A percentile compares a stretch with the other conserved stretches of the same genome.
These are phyloP conservation scores for Pseudococcus jackbeardsleyi DNA, from an alignment of 2,888 invertebrate species.

Conservation along the genomic window DNA sequence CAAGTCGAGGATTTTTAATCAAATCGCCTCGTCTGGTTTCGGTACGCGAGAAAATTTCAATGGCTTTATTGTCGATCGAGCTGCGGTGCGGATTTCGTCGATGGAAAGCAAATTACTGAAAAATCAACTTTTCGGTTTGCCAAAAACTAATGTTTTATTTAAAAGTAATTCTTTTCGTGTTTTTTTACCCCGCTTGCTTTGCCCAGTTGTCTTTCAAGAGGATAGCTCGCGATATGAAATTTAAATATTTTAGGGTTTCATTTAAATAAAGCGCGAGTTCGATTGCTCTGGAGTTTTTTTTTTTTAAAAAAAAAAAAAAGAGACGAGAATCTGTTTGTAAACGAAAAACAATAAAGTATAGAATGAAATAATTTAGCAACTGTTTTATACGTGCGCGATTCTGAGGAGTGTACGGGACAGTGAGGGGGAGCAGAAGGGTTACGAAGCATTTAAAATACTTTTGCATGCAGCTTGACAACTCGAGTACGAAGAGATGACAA, in stretches of 20 bases:
- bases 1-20: constrained; percentile 27
- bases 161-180: constrained; percentile 27
- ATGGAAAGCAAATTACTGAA: not conserved
- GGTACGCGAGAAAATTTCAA: not conserved
- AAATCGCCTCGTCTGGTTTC: not conserved
- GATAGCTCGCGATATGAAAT: constrained; percentile 1
- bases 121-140: not conserved
- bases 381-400: not conserved
- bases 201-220: not conserved
- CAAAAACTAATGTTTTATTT: constrained; percentile 5
- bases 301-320: not conserved
- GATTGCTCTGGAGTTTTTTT: not conserved
- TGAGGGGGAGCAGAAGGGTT: not conserved
- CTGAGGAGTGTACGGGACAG: not conserved
- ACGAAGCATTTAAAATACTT: too few species aligned
- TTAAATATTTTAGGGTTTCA: constrained; percentile 6
- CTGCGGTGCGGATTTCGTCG: not conserved
- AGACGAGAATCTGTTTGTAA: not conserved
- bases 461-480: not conserved
- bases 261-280: constrained; percentile 4
- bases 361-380: constrained; percentile 29
- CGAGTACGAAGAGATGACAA: not conserved
- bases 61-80: not conserved
- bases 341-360: not conserved
- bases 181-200: not conserved